Percentiles rank a stretch among this genome's conserved stretches.
phyloP scores from a whole-genome alignment of 2,113 vertebrate species.

The Hemiprocne comata region DNA sequence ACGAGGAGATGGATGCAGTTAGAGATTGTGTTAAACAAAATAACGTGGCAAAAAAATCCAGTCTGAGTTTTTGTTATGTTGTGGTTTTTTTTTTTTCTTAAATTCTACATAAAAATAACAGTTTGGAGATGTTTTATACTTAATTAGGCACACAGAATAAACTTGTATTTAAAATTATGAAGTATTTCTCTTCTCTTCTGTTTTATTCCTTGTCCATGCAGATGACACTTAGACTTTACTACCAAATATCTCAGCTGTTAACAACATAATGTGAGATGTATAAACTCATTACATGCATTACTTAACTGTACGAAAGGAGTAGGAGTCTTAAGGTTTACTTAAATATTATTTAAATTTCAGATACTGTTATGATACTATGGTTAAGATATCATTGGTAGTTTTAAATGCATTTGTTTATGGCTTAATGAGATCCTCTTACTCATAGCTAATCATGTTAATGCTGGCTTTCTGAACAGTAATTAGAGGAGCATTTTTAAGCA shows the following conservation, averaged over 20 bases:
- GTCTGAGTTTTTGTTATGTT: not conserved
- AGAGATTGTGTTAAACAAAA: not conserved
- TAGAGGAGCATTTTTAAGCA: not conserved
- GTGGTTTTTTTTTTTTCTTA: not conserved
- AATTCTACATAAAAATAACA: not conserved
- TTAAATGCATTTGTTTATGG: slow-evolving; percentile 1
- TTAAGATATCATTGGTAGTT: not conserved
- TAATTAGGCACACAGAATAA: not conserved
- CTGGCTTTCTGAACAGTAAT: not conserved
- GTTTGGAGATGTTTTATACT: not conserved
- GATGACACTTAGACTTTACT: not conserved
- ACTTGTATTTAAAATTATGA: not conserved
- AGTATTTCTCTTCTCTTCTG: not conserved
- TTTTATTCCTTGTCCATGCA: not conserved
- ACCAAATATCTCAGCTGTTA: not conserved
- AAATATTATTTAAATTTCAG: not conserved
- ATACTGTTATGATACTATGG: not conserved
- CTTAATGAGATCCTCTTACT: slow-evolving; percentile 5
- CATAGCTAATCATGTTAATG: too few species aligned
- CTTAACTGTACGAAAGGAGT: not conserved
- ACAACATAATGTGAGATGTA: not conserved
- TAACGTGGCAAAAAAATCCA: not conserved
- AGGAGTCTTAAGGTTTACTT: not conserved
- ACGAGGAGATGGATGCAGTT: not conserved
- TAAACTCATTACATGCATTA: not conserved